Evolutionary conservation across 2,113 vertebrate genomes (phyloP).

Genomic region (Syrrhaptes paradoxus): DNA sequence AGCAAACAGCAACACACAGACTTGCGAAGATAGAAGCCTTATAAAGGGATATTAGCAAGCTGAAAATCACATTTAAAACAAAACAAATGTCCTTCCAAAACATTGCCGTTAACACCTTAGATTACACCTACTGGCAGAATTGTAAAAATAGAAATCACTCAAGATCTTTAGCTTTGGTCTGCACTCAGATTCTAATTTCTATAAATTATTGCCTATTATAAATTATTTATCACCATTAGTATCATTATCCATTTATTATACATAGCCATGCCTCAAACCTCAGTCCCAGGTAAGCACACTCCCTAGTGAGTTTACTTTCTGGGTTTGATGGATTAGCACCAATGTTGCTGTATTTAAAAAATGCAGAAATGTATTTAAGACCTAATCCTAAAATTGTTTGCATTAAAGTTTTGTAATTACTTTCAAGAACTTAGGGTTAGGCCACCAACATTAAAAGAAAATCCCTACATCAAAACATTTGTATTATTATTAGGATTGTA

Average conservation of each 20-base stretch:
- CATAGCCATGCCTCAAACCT: background rate
- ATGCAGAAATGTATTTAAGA: background rate
- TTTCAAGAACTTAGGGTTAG: background rate
- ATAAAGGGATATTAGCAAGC: slow-evolving; percentile 2
- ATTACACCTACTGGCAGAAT: background rate
- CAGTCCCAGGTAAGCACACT: background rate
- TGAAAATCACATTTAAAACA: slow-evolving; percentile 37
- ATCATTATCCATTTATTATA: background rate
- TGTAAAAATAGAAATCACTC: background rate
- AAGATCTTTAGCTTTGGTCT: background rate
- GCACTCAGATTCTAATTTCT: background rate
- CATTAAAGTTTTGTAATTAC: background rate
- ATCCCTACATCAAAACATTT: background rate
- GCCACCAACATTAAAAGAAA: background rate
- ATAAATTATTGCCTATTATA: background rate
- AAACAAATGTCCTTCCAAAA: background rate
- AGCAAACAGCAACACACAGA: slow-evolving; percentile 16
- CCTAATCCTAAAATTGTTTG: background rate
- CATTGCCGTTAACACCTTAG: background rate
- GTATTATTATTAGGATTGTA: background rate
- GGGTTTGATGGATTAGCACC: background rate
- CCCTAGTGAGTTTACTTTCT: background rate
- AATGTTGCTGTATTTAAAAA: background rate
- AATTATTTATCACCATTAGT: background rate
- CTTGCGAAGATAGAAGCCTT: slow-evolving; percentile 18